Conservation (phyloP, 2,113 vertebrate genomes). For the pig (Sus scrofa) region T2T-Sscrofa CM000824.6:68155501-68156000, state of each 20-base stretch:
- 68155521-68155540: background rate
- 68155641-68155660: constrained; percentile 56
- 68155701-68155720: constrained; percentile 81
- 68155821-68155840: constrained; percentile 66
- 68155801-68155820: constrained; percentile 67
- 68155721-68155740: constrained; percentile 57
- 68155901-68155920: background rate
- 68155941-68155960: constrained; percentile 27
- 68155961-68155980: background rate
- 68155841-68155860: constrained; percentile 69
- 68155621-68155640: constrained; percentile 38
- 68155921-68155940: background rate
- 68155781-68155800: constrained; percentile 69
- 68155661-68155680: constrained; percentile 81
- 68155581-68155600: constrained; percentile 47
- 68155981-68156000: background rate
- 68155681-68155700: constrained; percentile 76
- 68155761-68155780: constrained; percentile 81
- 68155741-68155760: constrained; percentile 75
- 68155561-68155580: background rate
- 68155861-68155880: background rate
- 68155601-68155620: constrained; percentile 59
- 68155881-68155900: constrained; percentile 3
- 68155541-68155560: background rate
- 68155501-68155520: background rate